Base-by-base conservation (phyloP, 2,888 invertebrate genomes). In the Lacanobia oleracea region DNA sequence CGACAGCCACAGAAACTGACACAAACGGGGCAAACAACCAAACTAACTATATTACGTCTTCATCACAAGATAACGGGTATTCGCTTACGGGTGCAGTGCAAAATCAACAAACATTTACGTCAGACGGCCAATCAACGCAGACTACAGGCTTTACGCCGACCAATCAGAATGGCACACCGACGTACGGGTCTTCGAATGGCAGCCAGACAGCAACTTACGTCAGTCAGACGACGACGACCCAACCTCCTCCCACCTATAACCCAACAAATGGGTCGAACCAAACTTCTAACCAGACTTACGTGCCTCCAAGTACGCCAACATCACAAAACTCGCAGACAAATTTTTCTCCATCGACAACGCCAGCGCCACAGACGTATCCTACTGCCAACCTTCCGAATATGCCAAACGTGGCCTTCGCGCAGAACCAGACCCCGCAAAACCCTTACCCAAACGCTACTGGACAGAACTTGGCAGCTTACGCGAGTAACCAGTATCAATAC, bases 361-460 rank as follows among this genome's bases (percentile, higher is more conserved):
- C 95, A 1, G 92, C 93, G 0, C 94, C 95, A 0, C 95, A 94
- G 59, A 85, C 88, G 0, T 95, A 95, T 68, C 90, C 93, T 0
- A 77, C 89, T 4, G 75, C 91, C 54, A 91, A 89, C 71, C 86
- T 93, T 48, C 91, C 93, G 0, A 93, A 86, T 75, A 91, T 94
- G 92, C 91, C 93, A 0, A 94, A 92, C 59, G 89, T 94, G 40
- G 90, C 88, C 0, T 94, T 92, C 63, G 93, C 93, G 10, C 92
- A 93, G 0, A 93, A 90, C 61, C 94, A 93, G 72, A 88, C 77
- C 21, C 85, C 88, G 18, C 91, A 91, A 66, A 95, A 95, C 74
- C 95, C 95, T 0, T 95, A 95, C 67, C 95, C 95, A 0, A 95
- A 95, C 69, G 95, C 95, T 3, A 95, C 95, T 1, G 95, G 95